Conservation (phyloP, 2,113 vertebrate species). For the Rhabdornis inornatus region DNA sequence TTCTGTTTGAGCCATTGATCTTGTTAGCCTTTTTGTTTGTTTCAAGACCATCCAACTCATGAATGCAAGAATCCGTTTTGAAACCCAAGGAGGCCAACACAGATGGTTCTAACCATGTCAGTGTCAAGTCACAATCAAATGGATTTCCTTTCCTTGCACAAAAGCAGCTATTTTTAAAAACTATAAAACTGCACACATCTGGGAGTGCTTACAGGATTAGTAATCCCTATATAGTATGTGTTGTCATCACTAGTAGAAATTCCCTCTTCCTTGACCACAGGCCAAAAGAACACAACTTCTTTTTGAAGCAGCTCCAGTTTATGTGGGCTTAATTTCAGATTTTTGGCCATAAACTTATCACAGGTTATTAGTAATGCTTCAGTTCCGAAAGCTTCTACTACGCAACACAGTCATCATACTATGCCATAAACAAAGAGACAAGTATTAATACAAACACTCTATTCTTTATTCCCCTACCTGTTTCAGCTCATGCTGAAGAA, state of each 20-base stretch:
- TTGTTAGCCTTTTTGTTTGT: not conserved
- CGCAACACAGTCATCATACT: fast-evolving
- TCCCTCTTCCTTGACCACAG: not conserved
- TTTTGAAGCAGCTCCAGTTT: constrained; percentile 17
- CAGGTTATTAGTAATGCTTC: not conserved
- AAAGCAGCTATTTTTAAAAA: constrained; percentile 48
- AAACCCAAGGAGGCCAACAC: not conserved
- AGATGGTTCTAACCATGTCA: constrained; percentile 44
- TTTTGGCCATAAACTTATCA: not conserved
- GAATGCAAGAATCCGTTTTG: not conserved
- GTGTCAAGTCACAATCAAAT: constrained; percentile 35
- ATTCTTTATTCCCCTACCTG: not conserved
- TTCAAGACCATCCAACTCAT: not conserved
- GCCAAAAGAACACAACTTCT: not conserved
- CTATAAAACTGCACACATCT: constrained; percentile 6
- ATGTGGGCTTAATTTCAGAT: not conserved
- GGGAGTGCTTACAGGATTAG: not conserved
- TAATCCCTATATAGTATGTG: not conserved
- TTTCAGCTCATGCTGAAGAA: not conserved
- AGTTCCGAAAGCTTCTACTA: not conserved
- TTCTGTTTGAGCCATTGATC: not conserved
- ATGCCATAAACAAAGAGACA: not conserved
- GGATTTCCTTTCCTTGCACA: not conserved
- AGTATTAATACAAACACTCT: not conserved
- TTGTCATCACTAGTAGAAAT: not conserved